These are phyloP conservation scores for Heptranchias perlo DNA, from an alignment of 2,113 vertebrate species.

Conservation along the genomic window DNA sequence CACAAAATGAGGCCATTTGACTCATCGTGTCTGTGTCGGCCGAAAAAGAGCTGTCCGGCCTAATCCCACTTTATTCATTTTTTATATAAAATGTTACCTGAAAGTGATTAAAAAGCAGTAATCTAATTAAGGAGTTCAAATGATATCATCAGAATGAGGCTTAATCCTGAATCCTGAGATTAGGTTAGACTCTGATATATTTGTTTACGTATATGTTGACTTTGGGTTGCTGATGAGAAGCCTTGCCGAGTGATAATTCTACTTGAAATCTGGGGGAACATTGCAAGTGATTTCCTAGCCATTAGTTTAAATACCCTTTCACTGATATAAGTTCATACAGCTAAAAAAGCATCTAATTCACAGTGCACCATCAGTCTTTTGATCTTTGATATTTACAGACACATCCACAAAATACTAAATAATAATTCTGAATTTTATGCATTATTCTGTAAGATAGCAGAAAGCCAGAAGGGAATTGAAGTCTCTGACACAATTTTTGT, in stretches of 20 bases:
- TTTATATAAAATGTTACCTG: neutral
- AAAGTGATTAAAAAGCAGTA: neutral
- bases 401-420: neutral
- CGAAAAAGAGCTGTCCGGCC: too few species aligned
- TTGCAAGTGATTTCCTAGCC: neutral
- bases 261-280: neutral
- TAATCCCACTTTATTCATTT: too few species aligned
- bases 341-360: neutral
- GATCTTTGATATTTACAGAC: neutral
- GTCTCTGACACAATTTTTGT: neutral
- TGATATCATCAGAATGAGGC: neutral
- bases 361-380: neutral
- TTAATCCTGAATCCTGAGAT: neutral
- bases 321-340: neutral
- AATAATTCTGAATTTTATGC: neutral
- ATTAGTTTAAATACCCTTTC: neutral
- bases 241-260: neutral
- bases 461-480: neutral
- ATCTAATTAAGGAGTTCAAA: neutral
- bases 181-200: neutral
- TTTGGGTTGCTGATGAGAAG: too few species aligned
- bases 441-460: neutral
- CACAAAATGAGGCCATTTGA: too few species aligned
- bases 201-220: too few species aligned
- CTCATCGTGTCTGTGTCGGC: too few species aligned